Conservation (phyloP, 2,113 vertebrate species). For the Jaculus jaculus region DNA sequence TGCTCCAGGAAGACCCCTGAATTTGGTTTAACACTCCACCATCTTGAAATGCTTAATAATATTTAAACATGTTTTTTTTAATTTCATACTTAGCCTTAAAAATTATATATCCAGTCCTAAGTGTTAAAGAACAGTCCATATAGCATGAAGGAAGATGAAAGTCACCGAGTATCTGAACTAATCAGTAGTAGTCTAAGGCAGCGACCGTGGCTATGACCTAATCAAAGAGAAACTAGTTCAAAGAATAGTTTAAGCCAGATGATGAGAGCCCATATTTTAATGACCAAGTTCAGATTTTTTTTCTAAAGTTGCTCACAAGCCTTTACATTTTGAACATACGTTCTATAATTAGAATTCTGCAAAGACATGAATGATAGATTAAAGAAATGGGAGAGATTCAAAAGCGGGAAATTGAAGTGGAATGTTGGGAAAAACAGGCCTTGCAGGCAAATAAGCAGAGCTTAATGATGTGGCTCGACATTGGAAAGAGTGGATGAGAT, state of each 20-base stretch:
- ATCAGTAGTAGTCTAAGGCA: not conserved
- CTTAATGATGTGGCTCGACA: not conserved
- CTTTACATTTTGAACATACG: not conserved
- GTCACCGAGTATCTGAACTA: not conserved
- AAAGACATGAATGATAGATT: not conserved
- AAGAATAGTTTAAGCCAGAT: not conserved
- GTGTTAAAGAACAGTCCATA: not conserved
- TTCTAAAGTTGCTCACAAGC: not conserved
- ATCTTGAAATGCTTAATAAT: not conserved
- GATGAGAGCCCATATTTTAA: not conserved
- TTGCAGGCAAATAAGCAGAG: not conserved
- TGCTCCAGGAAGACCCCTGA: not conserved
- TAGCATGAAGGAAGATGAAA: not conserved
- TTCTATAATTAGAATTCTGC: not conserved
- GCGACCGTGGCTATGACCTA: fast-evolving
- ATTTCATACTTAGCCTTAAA: not conserved
- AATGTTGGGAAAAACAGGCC: not conserved
- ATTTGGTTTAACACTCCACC: not conserved
- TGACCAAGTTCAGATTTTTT: conserved; percentile 16
- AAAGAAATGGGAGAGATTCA: conserved; percentile 2
- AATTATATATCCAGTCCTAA: not conserved
- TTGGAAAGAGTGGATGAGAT: not conserved
- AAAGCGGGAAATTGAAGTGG: not conserved
- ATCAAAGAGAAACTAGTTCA: not conserved
- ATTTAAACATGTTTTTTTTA: not conserved